phyloP scores from a whole-genome alignment of 1,140 invertebrate genomes.

The Micrasema minimum region DNA sequence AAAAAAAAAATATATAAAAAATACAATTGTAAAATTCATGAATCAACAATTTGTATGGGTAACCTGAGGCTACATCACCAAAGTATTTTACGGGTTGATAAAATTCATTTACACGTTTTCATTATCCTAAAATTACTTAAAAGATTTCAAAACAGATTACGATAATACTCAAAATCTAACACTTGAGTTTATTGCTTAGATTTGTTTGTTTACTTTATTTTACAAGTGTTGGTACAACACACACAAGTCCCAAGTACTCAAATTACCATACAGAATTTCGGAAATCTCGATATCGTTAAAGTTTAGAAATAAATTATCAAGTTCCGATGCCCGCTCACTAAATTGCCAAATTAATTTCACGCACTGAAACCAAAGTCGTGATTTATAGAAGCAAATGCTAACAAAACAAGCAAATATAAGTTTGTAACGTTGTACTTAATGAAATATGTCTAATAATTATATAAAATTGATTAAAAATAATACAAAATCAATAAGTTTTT shows the following conservation, averaged over 20 bases:
- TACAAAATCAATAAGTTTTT: not conserved
- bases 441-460: not conserved
- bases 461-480: not conserved
- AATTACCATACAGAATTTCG: constrained; percentile 19
- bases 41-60: too few species aligned
- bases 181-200: too few species aligned
- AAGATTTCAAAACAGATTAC: too few species aligned
- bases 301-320: constrained; percentile 24
- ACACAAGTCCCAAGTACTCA: constrained; percentile 16
- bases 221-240: too few species aligned
- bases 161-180: too few species aligned
- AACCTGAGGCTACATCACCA: too few species aligned
- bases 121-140: too few species aligned
- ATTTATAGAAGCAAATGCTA: constrained; percentile 6
- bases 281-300: constrained; percentile 35
- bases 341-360: constrained; percentile 30
- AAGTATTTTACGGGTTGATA: too few species aligned
- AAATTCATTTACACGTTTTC: too few species aligned
- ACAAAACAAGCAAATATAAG: not conserved
- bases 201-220: too few species aligned
- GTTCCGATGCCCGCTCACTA: constrained; percentile 31
- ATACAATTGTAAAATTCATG: too few species aligned
- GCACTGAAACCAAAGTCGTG: constrained; percentile 14
- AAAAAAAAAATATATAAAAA: too few species aligned
- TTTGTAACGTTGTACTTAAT: not conserved